Evolutionary conservation across 2,113 vertebrate genomes (phyloP), one percentile per base, ranked within the genome.

Genomic region (Cichladusa arquata): DNA sequence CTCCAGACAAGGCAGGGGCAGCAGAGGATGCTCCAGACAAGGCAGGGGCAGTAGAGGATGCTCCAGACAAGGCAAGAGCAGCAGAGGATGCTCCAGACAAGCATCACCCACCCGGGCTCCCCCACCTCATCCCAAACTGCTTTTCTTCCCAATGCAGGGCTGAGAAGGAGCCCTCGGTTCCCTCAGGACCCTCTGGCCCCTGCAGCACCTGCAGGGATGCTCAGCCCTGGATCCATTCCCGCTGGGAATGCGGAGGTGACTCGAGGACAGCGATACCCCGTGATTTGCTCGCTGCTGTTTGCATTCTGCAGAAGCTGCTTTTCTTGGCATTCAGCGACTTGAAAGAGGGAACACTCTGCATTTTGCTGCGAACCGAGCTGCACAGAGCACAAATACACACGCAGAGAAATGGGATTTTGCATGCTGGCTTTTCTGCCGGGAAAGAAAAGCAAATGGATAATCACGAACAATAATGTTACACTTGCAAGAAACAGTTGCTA

Each of bases 301-400:
- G 71, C 73, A 72, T 61, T 11, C 71, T 76, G 58, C 81, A 90
- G 85, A 86, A 94, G 81, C 29, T 88, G 92, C 88, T 96, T 96
- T 93, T 80, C 85, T 94, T 93, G 94, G 92, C 88, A 25, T 71
- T 17, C 93, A 29, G n/a, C 10, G 9, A 3, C 70, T 33, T 20
- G 70, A 66, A 88, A 92, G 62, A 44, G 42, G 73, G 51, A 82
- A 25, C 77, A 1, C 42, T 93, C 87, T 66, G 66, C 81, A 22
- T 97, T 92, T 88, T 40, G n/a, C 65, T 88, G 57, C 56, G 69
- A 72, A 84, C 14, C n/a, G 69, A 64, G 85, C 64, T 58, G 57
- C 73, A 20, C 38, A 81, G n/a, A 81, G n/a, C 38, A 17, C 84
- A 94, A 76, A 50, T 11, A 24, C 38, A n/a, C 26, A 5, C 67